Conservation (phyloP, 1,140 invertebrate genomes). For the Atta cephalotes region DNA sequence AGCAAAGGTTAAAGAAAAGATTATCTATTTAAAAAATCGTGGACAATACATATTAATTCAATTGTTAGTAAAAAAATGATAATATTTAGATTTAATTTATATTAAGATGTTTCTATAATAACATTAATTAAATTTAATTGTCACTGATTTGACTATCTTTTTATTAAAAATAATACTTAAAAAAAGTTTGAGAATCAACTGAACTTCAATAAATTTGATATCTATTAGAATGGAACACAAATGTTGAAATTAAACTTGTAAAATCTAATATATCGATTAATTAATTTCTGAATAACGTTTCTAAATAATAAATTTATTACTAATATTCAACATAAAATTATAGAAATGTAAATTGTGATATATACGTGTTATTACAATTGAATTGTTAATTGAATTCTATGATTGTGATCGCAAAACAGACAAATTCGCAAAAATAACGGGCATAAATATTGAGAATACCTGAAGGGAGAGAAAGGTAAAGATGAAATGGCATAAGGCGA, state of each 20-base stretch:
- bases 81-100: constrained; percentile 21
- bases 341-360: neutral
- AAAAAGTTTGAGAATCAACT: constrained; percentile 9
- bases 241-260: neutral
- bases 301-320: no score
- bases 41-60: neutral
- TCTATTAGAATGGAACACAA: neutral
- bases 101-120: neutral
- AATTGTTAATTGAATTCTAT: neutral
- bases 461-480: constrained; percentile 70
- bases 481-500: constrained; percentile 74
- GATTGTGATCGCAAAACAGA: neutral
- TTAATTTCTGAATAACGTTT: constrained; percentile 1
- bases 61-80: neutral
- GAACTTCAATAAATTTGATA: constrained; percentile 20
- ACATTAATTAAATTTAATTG: neutral
- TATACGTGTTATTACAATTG: no score
- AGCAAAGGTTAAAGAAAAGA: constrained; percentile 16
- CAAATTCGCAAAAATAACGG: constrained; percentile 62
- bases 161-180: neutral
- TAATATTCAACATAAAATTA: neutral
- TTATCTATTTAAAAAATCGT: constrained; percentile 18
- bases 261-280: neutral
- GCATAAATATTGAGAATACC: constrained; percentile 32
- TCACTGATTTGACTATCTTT: neutral